These are phyloP conservation scores for Lipophrys pholis DNA, from an alignment of 2,113 vertebrate genomes.

Conservation along the genomic window DNA sequence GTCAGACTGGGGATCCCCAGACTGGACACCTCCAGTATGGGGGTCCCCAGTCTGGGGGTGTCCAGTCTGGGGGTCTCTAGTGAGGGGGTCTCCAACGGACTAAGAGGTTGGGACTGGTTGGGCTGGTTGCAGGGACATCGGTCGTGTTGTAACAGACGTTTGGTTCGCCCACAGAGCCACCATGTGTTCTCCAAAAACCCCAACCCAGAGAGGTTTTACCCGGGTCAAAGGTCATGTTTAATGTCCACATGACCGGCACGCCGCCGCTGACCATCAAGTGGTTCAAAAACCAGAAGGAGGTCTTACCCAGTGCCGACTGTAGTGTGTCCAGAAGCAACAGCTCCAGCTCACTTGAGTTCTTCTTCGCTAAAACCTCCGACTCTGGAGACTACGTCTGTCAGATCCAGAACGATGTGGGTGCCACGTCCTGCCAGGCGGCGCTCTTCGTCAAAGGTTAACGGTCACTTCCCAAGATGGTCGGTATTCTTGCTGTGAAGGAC, in stretches of 20 bases:
- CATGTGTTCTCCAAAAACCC: constrained; percentile 92
- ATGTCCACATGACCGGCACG: constrained; percentile 89
- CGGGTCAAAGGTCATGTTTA: constrained; percentile 91
- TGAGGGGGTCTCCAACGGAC: too few relatives aligned
- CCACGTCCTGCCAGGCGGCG: constrained; percentile 87
- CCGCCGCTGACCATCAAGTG: constrained; percentile 93
- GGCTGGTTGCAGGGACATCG: not conserved
- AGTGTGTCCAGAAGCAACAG: constrained; percentile 91
- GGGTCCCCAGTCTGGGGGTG: too few relatives aligned
- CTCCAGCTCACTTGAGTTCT: constrained; percentile 91
- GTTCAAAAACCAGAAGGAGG: constrained; percentile 95
- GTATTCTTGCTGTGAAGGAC: not conserved
- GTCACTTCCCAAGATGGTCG: not conserved
- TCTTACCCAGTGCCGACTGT: constrained; percentile 88
- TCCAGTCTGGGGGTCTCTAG: too few relatives aligned
- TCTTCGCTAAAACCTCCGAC: constrained; percentile 90
- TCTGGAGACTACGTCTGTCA: constrained; percentile 94
- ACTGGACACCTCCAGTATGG: too few relatives aligned
- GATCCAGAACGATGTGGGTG: constrained; percentile 94
- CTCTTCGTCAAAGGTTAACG: constrained; percentile 97
- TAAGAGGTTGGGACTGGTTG: too few relatives aligned
- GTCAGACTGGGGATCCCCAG: too few relatives aligned
- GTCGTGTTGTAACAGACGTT: not conserved
- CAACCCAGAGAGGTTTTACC: constrained; percentile 92
- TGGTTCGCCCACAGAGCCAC: constrained; percentile 86